Evolutionary conservation across 2,113 vertebrate species (phyloP).

Genomic region (Chroicocephalus ridibundus): DNA sequence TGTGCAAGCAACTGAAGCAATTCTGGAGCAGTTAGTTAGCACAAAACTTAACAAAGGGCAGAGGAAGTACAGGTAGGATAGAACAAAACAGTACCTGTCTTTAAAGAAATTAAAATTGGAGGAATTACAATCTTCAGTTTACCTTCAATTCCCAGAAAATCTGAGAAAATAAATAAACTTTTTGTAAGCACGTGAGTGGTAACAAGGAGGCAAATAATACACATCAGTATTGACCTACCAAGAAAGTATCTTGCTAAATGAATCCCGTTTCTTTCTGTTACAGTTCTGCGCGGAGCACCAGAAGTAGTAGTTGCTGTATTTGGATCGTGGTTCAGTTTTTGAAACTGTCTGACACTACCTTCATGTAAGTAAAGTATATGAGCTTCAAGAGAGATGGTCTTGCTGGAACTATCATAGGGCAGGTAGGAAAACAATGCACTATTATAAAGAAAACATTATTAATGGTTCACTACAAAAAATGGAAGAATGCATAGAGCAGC

Average conservation of each 20-base stretch:
- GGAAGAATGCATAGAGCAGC: not conserved
- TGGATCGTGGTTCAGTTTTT: not conserved
- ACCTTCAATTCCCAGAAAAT: not conserved
- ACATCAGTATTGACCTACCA: not conserved
- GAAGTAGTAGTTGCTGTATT: not conserved
- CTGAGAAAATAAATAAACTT: not conserved
- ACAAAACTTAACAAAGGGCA: not conserved
- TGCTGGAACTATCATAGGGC: not conserved
- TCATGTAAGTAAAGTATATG: not conserved
- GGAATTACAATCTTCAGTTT: not conserved
- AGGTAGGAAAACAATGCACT: not conserved
- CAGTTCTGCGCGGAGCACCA: not conserved
- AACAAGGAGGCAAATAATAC: not conserved
- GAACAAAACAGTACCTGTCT: not conserved
- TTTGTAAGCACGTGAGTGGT: not conserved
- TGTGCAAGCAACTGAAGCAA: not conserved
- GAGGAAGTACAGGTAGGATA: not conserved
- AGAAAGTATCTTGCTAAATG: not conserved
- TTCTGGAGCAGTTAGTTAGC: not conserved
- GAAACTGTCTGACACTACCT: not conserved
- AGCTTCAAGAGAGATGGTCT: not conserved
- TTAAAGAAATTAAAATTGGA: not conserved
- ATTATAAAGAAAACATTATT: not conserved
- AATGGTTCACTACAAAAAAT: not conserved
- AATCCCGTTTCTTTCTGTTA: not conserved